These are phyloP conservation scores for Formicarius rufipectus DNA, from an alignment of 2,113 vertebrate genomes.

Conservation along the genomic window DNA sequence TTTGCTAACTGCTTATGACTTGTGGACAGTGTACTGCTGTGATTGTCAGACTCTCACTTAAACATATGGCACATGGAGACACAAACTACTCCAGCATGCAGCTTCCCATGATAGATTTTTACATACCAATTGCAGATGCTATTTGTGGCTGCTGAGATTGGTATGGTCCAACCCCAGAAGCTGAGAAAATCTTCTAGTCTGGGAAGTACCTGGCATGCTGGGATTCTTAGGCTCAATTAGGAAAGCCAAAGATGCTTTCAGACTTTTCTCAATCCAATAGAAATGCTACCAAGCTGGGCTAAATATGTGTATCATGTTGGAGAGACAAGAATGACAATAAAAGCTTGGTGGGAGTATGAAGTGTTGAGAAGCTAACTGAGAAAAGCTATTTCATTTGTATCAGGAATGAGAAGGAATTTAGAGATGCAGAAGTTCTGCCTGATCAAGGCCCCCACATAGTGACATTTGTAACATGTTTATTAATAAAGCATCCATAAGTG, in stretches of 20 bases:
- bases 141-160: conserved; percentile 16
- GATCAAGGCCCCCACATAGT: not conserved
- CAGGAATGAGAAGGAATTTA: not conserved
- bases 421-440: not conserved
- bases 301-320: not conserved
- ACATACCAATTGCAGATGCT: conserved; percentile 7
- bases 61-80: conserved; percentile 36
- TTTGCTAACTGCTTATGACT: conserved; percentile 54
- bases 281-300: not conserved
- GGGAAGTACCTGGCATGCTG: not conserved
- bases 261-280: not conserved
- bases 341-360: not conserved
- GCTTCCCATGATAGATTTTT: conserved; percentile 28
- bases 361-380: not conserved
- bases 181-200: not conserved
- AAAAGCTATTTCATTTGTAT: not conserved
- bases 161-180: not conserved
- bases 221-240: not conserved
- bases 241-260: not conserved
- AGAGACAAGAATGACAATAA: conserved; percentile 2
- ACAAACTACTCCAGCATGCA: conserved; percentile 25
- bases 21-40: conserved; percentile 55
- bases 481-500: not conserved
- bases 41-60: conserved; percentile 49
- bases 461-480: not conserved